Conservation (phyloP, 2,888 invertebrate species). For the Congeria kusceri region DNA sequence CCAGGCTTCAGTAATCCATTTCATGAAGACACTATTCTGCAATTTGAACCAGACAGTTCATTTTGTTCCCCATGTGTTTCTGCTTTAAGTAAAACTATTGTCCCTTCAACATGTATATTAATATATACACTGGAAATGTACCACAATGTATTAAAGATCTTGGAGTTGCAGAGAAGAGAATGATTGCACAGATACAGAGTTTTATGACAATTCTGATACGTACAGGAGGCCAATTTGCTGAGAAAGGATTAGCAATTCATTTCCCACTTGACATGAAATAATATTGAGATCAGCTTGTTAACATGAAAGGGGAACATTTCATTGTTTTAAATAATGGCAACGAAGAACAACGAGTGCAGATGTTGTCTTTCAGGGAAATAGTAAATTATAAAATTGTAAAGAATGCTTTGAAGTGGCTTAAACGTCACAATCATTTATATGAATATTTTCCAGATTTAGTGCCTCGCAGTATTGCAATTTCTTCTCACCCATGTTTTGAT, state of each 20-base stretch:
- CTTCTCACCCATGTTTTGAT: no score
- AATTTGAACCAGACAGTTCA: no score
- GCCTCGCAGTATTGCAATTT: no score
- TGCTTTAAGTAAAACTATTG: no score
- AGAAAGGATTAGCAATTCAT: conserved; percentile 48
- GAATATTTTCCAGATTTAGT: conserved; percentile 22
- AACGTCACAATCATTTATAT: conserved; percentile 34
- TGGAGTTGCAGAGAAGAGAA: no score
- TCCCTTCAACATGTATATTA: no score
- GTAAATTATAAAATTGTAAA: conserved; percentile 17
- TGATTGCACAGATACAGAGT: no score
- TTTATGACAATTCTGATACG: conserved; percentile 8
- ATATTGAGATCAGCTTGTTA: conserved; percentile 18
- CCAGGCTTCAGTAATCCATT: no score
- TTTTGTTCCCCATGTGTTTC: no score
- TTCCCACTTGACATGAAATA: conserved; percentile 29
- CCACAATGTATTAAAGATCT: no score
- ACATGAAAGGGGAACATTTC: not conserved
- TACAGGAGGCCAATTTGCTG: conserved; percentile 33
- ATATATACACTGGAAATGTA: no score
- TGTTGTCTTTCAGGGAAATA: conserved; percentile 18
- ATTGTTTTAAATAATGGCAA: not conserved
- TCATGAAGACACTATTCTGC: no score
- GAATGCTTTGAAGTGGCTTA: conserved; percentile 42
- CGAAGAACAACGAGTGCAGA: not conserved